A percentile compares a stretch with the other conserved stretches of the same genome.
Evolutionary conservation across 2,888 invertebrate species (phyloP).

Genomic region (Drosophila fulvimacula): DNA sequence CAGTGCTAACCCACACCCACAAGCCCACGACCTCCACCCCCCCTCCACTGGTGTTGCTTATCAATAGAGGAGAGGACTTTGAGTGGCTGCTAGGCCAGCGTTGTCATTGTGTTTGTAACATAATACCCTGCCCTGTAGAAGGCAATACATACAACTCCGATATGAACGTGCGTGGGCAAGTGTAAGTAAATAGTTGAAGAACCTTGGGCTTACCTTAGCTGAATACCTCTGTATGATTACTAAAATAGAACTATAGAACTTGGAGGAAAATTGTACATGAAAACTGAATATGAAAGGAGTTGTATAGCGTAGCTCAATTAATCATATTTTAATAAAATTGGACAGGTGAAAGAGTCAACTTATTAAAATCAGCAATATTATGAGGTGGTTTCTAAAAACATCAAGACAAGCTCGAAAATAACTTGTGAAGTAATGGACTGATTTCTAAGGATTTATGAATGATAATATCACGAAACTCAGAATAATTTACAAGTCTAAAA

Average conservation of each 20-base stretch:
- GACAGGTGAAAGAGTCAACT: no score
- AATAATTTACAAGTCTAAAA: no score
- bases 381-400: no score
- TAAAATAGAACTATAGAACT: neutral
- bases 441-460: no score
- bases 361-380: no score
- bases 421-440: no score
- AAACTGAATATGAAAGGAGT: no score
- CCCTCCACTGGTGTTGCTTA: neutral
- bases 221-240: constrained; percentile 2
- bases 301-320: no score
- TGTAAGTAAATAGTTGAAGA: constrained; percentile 17
- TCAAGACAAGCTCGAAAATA: no score
- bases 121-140: constrained; percentile 31
- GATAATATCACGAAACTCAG: no score
- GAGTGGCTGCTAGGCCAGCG: constrained; percentile 45
- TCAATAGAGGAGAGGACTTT: constrained; percentile 17
- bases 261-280: neutral
- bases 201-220: neutral
- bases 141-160: constrained; percentile 27
- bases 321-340: no score
- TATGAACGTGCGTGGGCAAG: constrained; percentile 16
- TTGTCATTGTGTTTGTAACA: constrained; percentile 54
- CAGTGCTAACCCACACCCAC: constrained; percentile 20
- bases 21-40: neutral